These are phyloP conservation scores for Calliphora vicina DNA, from an alignment of 1,140 invertebrate genomes.

Conservation along the genomic window DNA sequence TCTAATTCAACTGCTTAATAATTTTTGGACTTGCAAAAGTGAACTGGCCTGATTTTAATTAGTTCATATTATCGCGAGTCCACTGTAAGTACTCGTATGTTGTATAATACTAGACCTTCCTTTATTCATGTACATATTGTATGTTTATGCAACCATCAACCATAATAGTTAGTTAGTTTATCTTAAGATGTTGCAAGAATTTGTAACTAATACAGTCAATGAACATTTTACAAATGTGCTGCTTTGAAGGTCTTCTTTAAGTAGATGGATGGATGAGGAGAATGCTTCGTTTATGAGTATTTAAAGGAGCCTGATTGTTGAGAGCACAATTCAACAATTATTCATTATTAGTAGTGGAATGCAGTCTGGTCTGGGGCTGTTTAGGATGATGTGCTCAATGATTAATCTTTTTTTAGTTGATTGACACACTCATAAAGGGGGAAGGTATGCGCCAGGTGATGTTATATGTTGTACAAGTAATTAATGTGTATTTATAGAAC, in stretches of 20 bases:
- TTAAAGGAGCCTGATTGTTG: background rate
- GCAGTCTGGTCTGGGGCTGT: background rate
- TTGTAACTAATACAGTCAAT: background rate
- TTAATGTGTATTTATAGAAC: no score
- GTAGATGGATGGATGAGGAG: no score
- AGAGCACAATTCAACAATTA: conserved; percentile 1
- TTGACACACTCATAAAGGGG: background rate
- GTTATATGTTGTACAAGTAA: no score
- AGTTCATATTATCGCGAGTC: no score
- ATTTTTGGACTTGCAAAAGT: no score
- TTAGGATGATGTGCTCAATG: background rate
- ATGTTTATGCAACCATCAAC: no score
- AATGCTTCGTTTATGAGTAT: background rate
- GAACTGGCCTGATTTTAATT: no score
- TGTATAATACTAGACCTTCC: no score
- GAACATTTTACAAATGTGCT: background rate
- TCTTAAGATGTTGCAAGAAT: background rate
- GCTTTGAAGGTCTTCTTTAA: no score
- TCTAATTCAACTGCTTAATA: no score
- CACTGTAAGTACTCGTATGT: no score
- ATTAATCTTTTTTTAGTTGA: background rate
- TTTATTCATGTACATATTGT: no score
- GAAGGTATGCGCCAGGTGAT: background rate
- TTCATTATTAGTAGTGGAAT: background rate
- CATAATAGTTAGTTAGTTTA: background rate